Percentiles rank a stretch among this genome's conserved stretches.
Conservation (phyloP, 2,113 vertebrate genomes). For the Cryptotis parvus region DNA sequence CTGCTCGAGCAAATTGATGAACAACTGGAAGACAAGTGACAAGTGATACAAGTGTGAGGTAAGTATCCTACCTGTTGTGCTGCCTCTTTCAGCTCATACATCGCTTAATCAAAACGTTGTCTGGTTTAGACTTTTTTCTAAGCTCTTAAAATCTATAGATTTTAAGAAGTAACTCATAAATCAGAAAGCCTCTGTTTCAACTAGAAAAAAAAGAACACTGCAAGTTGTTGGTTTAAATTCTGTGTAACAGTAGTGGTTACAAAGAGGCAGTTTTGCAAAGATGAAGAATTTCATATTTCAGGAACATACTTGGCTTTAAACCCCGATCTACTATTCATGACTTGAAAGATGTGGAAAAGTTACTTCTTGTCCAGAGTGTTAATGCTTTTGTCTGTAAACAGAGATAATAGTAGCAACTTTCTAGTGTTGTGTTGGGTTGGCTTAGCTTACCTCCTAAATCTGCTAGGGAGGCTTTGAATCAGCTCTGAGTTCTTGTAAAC, state of each 20-base stretch:
- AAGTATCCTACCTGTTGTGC: too few species aligned
- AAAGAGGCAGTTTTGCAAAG: neutral
- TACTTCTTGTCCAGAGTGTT: neutral
- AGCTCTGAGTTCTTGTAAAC: too few species aligned
- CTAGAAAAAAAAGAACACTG: neutral
- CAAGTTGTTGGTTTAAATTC: neutral
- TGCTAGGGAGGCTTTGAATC: too few species aligned
- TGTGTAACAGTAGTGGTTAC: neutral
- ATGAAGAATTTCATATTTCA: neutral
- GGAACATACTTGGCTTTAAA: conserved; percentile 38
- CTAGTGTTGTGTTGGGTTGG: neutral
- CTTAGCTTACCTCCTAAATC: too few species aligned
- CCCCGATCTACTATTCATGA: neutral
- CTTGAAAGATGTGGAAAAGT: neutral
- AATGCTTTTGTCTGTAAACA: neutral
- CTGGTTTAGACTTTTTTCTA: neutral
- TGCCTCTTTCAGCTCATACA: neutral
- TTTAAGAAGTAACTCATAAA: neutral
- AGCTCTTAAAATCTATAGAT: too few species aligned
- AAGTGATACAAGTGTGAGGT: too few species aligned
- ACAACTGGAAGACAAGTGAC: too few species aligned
- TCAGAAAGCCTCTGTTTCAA: neutral
- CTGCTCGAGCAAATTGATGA: too few species aligned
- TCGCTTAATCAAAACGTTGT: neutral
- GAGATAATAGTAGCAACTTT: neutral